These are phyloP conservation scores for Protodeltote pygarga DNA, from an alignment of 2,888 invertebrate genomes.

Conservation along the genomic window DNA sequence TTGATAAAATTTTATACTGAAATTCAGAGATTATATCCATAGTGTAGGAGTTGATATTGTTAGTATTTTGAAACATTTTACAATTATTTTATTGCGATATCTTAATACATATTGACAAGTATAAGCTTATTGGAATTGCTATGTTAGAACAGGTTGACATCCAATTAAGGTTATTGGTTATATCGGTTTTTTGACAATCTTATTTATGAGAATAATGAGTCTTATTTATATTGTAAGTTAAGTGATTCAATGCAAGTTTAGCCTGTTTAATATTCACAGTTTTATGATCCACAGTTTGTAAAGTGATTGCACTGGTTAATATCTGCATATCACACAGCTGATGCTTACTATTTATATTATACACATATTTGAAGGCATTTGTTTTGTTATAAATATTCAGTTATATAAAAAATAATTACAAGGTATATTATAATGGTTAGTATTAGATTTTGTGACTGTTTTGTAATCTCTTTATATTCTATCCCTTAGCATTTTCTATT, in stretches of 20 bases:
- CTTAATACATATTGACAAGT: conserved; percentile 34
- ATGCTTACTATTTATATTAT: conserved; percentile 47
- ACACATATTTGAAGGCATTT: conserved; percentile 27
- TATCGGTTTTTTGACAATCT: conserved; percentile 40
- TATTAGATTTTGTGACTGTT: conserved; percentile 75
- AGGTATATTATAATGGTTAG: conserved; percentile 52
- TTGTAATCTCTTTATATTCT: conserved; percentile 77
- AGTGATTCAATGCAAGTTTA: conserved; percentile 50
- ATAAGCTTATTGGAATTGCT: conserved; percentile 53
- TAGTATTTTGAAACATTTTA: conserved; percentile 62
- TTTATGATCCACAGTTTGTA: conserved; percentile 51
- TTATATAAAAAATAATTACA: conserved; percentile 43
- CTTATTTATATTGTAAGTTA: conserved; percentile 33
- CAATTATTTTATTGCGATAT: conserved; percentile 46
- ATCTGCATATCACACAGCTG: conserved; percentile 58
- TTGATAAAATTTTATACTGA: conserved; percentile 72
- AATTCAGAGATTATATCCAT: conserved; percentile 61
- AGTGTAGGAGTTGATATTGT: conserved; percentile 57
- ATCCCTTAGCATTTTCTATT: conserved; percentile 81
- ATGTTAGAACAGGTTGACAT: conserved; percentile 36
- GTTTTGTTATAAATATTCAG: conserved; percentile 35
- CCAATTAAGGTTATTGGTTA: conserved; percentile 39
- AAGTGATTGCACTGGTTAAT: conserved; percentile 64
- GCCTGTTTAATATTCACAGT: conserved; percentile 37
- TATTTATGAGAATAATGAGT: conserved; percentile 31